Evolutionary conservation across 2,113 vertebrate genomes (phyloP).

Genomic region (Aramus guarauna): DNA sequence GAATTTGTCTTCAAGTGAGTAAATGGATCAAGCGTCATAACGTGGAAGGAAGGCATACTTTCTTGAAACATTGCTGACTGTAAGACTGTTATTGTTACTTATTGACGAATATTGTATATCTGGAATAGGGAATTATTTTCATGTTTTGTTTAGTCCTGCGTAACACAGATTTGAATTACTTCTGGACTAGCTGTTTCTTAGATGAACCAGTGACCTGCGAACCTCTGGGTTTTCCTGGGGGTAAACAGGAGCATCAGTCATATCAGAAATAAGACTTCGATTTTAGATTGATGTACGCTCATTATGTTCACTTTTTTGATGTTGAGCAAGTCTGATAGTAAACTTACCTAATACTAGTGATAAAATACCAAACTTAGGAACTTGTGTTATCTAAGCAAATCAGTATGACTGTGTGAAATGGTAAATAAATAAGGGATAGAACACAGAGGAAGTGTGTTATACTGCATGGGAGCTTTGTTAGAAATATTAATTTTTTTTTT

Average conservation of each 20-base stretch:
- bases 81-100: background rate
- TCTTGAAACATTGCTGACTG: background rate
- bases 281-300: background rate
- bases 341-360: background rate
- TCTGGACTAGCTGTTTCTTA: background rate
- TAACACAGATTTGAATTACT: background rate
- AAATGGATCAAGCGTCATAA: background rate
- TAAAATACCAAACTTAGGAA: background rate
- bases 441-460: background rate
- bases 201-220: background rate
- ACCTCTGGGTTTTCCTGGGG: background rate
- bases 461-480: background rate
- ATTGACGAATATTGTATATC: background rate
- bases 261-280: background rate
- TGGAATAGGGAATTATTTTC: background rate
- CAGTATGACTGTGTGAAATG: background rate
- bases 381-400: background rate
- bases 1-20: background rate
- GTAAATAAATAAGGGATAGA: background rate
- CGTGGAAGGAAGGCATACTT: background rate
- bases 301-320: background rate
- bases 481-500: background rate
- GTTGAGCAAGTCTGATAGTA: background rate
- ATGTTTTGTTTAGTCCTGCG: background rate
- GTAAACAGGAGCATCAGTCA: background rate